Percentiles rank a stretch among this genome's conserved stretches.
Conservation (phyloP, 2,888 invertebrate genomes). For the Perizoma flavofasciatum region DNA sequence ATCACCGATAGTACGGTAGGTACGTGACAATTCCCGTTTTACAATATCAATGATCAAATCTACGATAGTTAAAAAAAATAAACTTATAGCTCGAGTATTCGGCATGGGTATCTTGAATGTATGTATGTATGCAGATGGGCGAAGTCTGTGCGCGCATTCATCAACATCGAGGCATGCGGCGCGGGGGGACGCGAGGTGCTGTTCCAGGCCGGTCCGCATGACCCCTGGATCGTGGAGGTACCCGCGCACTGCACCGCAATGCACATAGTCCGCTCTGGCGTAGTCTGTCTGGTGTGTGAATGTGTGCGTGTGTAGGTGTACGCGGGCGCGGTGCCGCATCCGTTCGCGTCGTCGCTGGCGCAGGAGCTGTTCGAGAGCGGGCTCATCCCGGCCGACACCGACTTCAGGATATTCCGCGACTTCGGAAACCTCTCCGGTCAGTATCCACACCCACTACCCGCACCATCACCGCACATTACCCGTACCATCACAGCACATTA, state of each 20-base stretch:
- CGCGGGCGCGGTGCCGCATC: constrained; percentile 90
- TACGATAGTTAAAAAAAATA: no score
- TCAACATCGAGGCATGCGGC: constrained; percentile 95
- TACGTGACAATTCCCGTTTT: no score
- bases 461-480: no score
- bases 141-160: constrained; percentile 86
- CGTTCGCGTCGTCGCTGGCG: constrained; percentile 92
- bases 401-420: constrained; percentile 95
- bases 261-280: no score
- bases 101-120: no score
- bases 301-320: constrained; percentile 80
- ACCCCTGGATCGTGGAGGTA: constrained; percentile 86
- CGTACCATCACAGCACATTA: no score
- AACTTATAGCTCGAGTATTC: no score
- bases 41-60: no score
- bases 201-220: constrained; percentile 92
- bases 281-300: not conserved
- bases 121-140: constrained; percentile 84
- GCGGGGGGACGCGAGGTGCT: constrained; percentile 94
- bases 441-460: not conserved
- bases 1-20: no score
- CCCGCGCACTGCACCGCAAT: no score
- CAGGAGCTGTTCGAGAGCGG: constrained; percentile 97
- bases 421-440: constrained; percentile 92
- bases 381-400: constrained; percentile 96